Base-by-base conservation (phyloP, 2,113 vertebrate genomes). In the Mugil cephalus region DNA sequence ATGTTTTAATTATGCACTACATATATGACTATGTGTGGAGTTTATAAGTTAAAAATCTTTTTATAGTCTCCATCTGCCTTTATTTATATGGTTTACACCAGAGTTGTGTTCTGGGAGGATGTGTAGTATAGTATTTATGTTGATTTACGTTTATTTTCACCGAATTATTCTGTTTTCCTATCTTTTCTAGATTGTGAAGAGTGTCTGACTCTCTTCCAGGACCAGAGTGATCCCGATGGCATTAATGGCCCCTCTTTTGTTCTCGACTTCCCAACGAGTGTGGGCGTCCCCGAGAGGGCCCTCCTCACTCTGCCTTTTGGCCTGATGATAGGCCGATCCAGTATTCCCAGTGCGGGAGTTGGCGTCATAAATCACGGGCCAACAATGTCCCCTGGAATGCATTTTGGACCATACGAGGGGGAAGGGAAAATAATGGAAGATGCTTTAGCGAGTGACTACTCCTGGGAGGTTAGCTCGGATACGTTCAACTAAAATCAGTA, bases 381-480 rank as follows among this genome's bases (percentile, higher is more conserved):
- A 0, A 19, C 70, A 0, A 74, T 96, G 19, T 91, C 91, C 0
- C 51, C 92, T 3, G 96, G 94, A 36, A 92, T 94, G 91, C 95
- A 95, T 82, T 96, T 96, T 40, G 95, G 96, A 43, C 95, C 96
- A 0, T 95, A 89, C 24, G 91, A 95, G 52, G 95, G 95, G 11
- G 91, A 92, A 38, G 14, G 90, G 66, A 93, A 90, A 1, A 89
- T 92, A 1, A 86, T 88, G 4, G 94, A 95, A 59, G 85, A 86
- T 13, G 94, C 93, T 0, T 43, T 94, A 35, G 80, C 87, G 2
- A 96, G 93, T 55, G 83, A 90, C n/a, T 95, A 94, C 72, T 94
- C 95, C n/a, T 96, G 95, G 95, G 88, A 95, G 94, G 95, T 96
- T 66, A 93, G 91, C 53, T 35, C n/a, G 12, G 12, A 67, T 11